Evolutionary conservation across 2,888 invertebrate genomes (phyloP), one percentile per base, ranked within the genome.

Genomic region (Rhabditoides inermis): DNA sequence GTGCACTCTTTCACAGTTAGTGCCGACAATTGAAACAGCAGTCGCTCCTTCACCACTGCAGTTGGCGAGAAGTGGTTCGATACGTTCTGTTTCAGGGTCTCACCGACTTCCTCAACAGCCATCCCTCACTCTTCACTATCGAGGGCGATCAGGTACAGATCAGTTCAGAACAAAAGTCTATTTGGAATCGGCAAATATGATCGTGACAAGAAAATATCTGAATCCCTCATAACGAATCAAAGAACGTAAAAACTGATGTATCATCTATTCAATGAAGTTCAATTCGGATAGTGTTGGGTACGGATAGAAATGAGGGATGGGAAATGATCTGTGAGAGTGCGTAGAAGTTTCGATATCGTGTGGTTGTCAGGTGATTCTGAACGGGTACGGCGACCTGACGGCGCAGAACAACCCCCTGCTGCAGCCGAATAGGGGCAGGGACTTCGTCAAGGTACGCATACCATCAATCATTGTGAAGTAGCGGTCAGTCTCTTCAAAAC

Each of bases 81-180:
- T n/a, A n/a, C n/a, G n/a, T n/a, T n/a, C n/a, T n/a, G n/a, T n/a
- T n/a, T n/a, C n/a, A n/a, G n/a, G n/a, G n/a, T n/a, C n/a, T n/a
- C n/a, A n/a, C n/a, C n/a, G n/a, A n/a, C n/a, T n/a, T n/a, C n/a
- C 42, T 20, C 42, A 12, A 20, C n/a, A n/a, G 54, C n/a, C 64
- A 64, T 46, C 95, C 98, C 70, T 87, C 90, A 60, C 84, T 98
- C 76, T 98, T 98, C 82, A 84, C 85, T 69, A 87, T 98, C 74
- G 88, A 90, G 77, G 94, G 88, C 67, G 91, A 92, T 79, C 77
- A 72, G 51, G 59, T 59, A 7, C 32, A 49, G n/a, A 28, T 15
- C 7, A 25, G 15, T 6, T 12, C 22, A 22, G 12, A 26, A n/a
- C 15, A 25, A 41, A 25, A 27, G 39, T 15, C 25, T 12, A 22